Base-by-base conservation (phyloP, 2,888 invertebrate species). In the Candidula unifasciata region DNA sequence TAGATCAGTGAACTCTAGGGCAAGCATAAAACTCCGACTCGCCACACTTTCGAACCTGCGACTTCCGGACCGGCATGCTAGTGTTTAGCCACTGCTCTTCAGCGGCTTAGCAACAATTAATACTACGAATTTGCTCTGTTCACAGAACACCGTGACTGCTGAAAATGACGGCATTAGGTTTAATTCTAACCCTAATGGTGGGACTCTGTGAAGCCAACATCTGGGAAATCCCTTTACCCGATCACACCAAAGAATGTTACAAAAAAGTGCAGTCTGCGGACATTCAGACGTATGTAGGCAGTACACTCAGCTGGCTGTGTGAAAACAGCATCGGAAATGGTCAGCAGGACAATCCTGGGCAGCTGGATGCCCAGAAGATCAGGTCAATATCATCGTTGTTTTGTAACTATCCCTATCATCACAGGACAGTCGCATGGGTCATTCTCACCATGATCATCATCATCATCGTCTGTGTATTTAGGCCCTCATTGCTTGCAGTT, bases 161-260 rank as follows among this genome's bases (percentile, higher is more conserved):
- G 2, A n/a, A 21, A 21, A 60, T n/a, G 60, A 60, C n/a, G 0
- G 5, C n/a, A 16, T 30, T 21, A 8, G 16, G 16, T 68, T 1
- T 71, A 16, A 10, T 69, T 6, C 30, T 69, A 16, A 8, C 21
- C 13, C 35, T 52, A n/a, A 27, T 57, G 3, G 21, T 37, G 57
- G 33, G 71, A 24, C 60, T 73, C 24, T 30, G 57, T n/a, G 2
- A 24, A 21, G 77, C 35, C 35, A 80, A 0, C 24, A 69, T 80
- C 44, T 80, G 80, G 80, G 69, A 80, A 10, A 80, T 89, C 16
- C 88, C 90, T 0, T 71, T 90, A 44, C 91, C 90, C 2, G 76
- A 54, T 5, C 76, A 84, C n/a, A 80, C 90, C 71, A 84, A 89
- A 35, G 88, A 89, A 27, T 91, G 91, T 79, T 91, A 90, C 82